A percentile compares a stretch with the other conserved stretches of the same genome.
These are phyloP conservation scores for Patiria miniata DNA, from an alignment of 35 echinoderm and acorn worm species.

Conservation along the genomic window DNA sequence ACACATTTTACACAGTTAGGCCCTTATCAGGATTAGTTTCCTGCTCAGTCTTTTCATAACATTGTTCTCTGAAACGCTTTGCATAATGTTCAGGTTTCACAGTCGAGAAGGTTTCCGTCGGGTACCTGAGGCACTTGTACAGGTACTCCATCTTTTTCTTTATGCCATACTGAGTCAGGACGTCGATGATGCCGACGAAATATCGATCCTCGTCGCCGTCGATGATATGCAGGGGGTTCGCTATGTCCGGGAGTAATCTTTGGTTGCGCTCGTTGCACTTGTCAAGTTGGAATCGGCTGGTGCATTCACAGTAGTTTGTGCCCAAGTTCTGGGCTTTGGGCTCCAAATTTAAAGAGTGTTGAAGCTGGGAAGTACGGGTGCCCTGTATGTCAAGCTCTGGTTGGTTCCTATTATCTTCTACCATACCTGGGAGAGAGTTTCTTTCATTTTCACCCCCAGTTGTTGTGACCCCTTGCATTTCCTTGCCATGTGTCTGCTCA, in stretches of 20 bases:
- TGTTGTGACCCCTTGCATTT: too few species aligned
- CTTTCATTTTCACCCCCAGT: too few species aligned
- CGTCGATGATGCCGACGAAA: constrained; percentile 72
- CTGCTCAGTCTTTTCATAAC: constrained; percentile 30
- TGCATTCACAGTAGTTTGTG: neutral
- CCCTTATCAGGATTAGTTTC: neutral
- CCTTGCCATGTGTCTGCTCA: too few species aligned
- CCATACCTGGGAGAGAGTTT: neutral
- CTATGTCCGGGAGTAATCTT: constrained; percentile 41
- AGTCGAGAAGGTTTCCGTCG: constrained; percentile 61
- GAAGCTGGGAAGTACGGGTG: neutral
- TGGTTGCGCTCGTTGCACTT: constrained; percentile 1
- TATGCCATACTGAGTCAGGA: constrained; percentile 45
- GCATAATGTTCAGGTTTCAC: constrained; percentile 47
- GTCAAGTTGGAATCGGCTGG: neutral
- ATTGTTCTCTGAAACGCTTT: constrained; percentile 47
- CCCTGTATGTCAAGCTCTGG: neutral
- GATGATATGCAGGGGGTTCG: constrained; percentile 64
- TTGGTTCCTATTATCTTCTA: neutral
- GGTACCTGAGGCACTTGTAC: constrained; percentile 40
- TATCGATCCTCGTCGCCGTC: constrained; percentile 59
- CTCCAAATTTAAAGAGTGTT: too few species aligned
- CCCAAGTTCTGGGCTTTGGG: neutral
- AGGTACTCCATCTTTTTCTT: constrained; percentile 62
- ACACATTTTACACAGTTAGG: neutral